phyloP scores from a whole-genome alignment of 2,113 vertebrate genomes.

The Pterocles burchelli region DNA sequence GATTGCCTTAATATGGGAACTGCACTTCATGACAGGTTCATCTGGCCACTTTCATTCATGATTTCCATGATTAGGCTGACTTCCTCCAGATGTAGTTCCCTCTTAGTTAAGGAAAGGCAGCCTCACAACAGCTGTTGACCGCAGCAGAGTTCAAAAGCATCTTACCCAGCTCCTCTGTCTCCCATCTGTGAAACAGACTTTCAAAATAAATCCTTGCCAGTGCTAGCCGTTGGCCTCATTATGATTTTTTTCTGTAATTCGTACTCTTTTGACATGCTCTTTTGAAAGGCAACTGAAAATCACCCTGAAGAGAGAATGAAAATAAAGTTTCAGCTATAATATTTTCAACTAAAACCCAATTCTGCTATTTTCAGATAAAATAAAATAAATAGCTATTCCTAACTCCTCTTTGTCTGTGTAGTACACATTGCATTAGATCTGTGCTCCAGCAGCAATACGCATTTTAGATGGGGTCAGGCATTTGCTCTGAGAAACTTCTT shows the following conservation, averaged over 20 bases:
- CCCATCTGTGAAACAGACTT: neutral
- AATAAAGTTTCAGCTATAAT: neutral
- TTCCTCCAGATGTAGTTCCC: conserved; percentile 10
- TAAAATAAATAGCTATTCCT: neutral
- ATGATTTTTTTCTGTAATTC: neutral
- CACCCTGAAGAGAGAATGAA: neutral
- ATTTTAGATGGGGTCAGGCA: neutral
- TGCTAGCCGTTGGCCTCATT: neutral
- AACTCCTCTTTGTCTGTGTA: neutral
- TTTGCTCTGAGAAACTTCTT: neutral
- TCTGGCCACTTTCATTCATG: conserved; percentile 2
- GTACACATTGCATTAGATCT: neutral
- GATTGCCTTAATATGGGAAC: neutral
- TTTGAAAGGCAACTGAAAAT: neutral
- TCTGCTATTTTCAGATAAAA: neutral
- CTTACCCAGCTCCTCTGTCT: neutral
- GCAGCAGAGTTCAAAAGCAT: neutral
- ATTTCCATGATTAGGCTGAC: neutral
- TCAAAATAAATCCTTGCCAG: neutral
- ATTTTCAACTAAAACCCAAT: neutral
- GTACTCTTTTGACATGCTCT: neutral
- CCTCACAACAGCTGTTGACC: conserved; percentile 13
- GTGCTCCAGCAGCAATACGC: neutral
- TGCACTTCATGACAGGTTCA: neutral
- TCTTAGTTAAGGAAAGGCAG: neutral